These are phyloP conservation scores for Aurelia sp. DNA, from an alignment of 30 jellyfish, hydroid and myxozoan genomes.

Conservation along the genomic window DNA sequence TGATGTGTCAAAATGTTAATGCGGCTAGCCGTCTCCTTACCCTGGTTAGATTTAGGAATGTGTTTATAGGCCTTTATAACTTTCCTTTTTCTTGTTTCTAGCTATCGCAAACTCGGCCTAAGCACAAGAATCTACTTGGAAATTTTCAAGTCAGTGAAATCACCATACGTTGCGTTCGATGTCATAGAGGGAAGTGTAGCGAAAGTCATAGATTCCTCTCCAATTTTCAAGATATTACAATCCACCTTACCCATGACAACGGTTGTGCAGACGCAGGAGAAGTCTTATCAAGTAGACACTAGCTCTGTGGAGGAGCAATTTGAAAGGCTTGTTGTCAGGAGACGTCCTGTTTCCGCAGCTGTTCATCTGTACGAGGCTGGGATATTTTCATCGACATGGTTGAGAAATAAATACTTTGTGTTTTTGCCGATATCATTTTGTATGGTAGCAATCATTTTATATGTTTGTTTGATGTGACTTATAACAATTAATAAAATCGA, in stretches of 20 bases:
- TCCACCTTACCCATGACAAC: slow-evolving; percentile 37
- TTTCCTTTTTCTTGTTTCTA: not conserved
- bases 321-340: slow-evolving; percentile 64
- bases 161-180: slow-evolving; percentile 68
- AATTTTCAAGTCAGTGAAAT: slow-evolving; percentile 60
- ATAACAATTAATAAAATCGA: no score
- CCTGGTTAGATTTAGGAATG: no score
- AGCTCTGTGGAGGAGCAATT: slow-evolving; percentile 80
- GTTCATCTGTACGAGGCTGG: not conserved
- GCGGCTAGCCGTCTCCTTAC: not conserved
- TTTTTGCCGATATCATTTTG: no score
- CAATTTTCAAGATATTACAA: slow-evolving; percentile 18
- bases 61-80: not conserved
- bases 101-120: slow-evolving; percentile 83
- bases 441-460: no score
- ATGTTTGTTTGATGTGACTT: no score
- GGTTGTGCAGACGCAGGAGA: slow-evolving; percentile 27
- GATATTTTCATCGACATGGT: no score
- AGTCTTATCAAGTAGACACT: slow-evolving; percentile 73
- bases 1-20: not conserved
- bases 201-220: slow-evolving; percentile 50
- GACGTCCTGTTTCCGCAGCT: slow-evolving; percentile 61
- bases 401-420: no score
- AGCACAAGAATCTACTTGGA: slow-evolving; percentile 57
- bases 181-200: slow-evolving; percentile 52